phyloP scores from a whole-genome alignment of 2,888 invertebrate genomes.

The Pseudolycoriella hygida region DNA sequence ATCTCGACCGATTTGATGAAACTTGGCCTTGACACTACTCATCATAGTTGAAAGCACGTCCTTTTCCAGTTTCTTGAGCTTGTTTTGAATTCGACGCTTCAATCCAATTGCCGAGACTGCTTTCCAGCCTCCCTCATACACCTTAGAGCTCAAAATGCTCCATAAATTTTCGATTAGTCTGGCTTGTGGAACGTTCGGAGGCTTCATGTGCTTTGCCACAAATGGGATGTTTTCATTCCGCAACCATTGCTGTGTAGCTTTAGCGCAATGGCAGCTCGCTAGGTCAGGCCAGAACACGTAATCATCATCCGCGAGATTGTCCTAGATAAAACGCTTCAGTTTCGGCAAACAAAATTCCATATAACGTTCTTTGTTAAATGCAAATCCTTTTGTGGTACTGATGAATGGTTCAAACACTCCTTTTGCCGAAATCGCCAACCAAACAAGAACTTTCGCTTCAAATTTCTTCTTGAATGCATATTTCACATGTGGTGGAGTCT shows the following conservation, averaged over 20 bases:
- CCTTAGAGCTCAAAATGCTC: neutral
- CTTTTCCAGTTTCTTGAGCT: too few species aligned
- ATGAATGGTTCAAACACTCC: neutral
- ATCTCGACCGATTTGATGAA: too few species aligned
- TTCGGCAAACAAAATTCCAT: neutral
- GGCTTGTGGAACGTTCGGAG: neutral
- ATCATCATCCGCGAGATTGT: neutral
- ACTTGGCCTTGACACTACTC: neutral
- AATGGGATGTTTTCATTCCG: neutral
- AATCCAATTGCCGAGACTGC: neutral
- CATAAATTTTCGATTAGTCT: neutral
- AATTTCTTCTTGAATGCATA: neutral
- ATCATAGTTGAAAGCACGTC: too few species aligned
- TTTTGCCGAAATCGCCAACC: neutral
- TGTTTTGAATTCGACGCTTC: neutral
- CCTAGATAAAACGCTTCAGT: neutral
- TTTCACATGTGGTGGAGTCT: neutral
- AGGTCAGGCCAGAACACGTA: too few species aligned
- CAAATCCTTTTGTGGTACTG: neutral
- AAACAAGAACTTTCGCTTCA: neutral
- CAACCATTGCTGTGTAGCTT: neutral
- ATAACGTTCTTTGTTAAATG: neutral
- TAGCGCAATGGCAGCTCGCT: too few species aligned
- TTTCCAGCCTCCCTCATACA: neutral
- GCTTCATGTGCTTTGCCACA: neutral